Evolutionary conservation across 2,113 vertebrate species (phyloP), one percentile per base, ranked within the genome.

Genomic region (Nematolebias whitei): DNA sequence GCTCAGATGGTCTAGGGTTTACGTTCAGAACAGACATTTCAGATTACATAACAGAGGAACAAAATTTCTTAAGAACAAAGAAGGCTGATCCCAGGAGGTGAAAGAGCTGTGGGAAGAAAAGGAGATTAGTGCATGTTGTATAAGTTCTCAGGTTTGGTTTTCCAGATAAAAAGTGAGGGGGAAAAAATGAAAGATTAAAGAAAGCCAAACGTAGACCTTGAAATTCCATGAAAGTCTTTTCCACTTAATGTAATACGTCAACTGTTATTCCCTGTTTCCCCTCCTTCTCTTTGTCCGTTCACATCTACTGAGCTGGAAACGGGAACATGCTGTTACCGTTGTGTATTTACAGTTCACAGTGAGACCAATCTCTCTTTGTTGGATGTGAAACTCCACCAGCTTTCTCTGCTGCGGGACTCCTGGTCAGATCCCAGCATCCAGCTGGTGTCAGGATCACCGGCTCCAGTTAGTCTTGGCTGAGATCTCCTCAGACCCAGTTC

Each of bases 371-470:
- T n/a, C 15, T 50, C 45, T 35, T 14, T 10, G 14, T 49, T 32
- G 15, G 54, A 52, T 32, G 38, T 51, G 9, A 44, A 64, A 45
- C 40, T 58, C 38, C 4, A 40, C 26, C 54, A 16, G 23, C 51
- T 63, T 79, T 26, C 68, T 63, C 16, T 56, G 14, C 24, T 22
- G 7, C 19, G 19, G 11, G n/a, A 35, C 41, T 48, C 51, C 62
- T 29, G 56, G 80, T 70, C 66, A 26, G 57, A 69, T 79, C 56
- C 18, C 63, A 60, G 59, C 65, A 71, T 77, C 35, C 16, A 41
- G 59, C 41, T 24, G 58, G 61, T 78, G 67, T 85, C 82, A 68
- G 50, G 50, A 85, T 88, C 63, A 77, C 69, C 82, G 79, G 58
- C 68, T 76, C 18, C 8, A 45, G 85, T 81, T 79, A 44, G 44